phyloP scores from a whole-genome alignment of 2,113 vertebrate genomes.

The Cepphus grylle region DNA sequence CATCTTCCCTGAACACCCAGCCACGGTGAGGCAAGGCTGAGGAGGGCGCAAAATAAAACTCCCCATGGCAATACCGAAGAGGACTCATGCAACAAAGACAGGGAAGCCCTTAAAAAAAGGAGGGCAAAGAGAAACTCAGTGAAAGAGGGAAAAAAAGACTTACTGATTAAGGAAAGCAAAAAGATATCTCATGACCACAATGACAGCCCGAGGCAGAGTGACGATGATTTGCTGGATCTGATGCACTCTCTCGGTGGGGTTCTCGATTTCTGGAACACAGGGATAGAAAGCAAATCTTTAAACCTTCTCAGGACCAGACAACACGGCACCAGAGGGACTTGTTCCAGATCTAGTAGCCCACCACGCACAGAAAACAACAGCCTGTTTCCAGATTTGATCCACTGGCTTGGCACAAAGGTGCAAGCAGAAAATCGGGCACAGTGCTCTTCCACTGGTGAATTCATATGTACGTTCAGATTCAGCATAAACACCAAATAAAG shows the following conservation, averaged over 20 bases:
- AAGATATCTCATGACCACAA: slow-evolving; percentile 98
- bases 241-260: slow-evolving; percentile 86
- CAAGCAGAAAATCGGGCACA: not conserved
- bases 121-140: not conserved
- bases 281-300: not conserved
- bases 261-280: slow-evolving; percentile 87
- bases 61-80: not conserved
- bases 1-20: not conserved
- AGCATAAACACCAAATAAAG: not conserved
- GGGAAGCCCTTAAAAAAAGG: not conserved
- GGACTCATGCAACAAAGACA: fast-evolving
- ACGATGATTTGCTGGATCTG: slow-evolving; percentile 92
- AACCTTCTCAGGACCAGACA: not conserved
- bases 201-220: slow-evolving; percentile 87
- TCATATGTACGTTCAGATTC: fast-evolving
- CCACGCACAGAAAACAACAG: not conserved
- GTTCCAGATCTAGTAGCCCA: not conserved
- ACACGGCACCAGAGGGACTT: not conserved
- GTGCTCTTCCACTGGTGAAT: not conserved
- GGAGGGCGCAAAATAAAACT: not conserved
- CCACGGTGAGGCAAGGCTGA: fast-evolving
- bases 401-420: not conserved
- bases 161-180: slow-evolving; percentile 99
- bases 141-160: slow-evolving; percentile 57
- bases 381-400: not conserved